A percentile compares a stretch with the other conserved stretches of the same genome.
phyloP scores from a whole-genome alignment of 2,113 vertebrate species.

The Petromus typicus region DNA sequence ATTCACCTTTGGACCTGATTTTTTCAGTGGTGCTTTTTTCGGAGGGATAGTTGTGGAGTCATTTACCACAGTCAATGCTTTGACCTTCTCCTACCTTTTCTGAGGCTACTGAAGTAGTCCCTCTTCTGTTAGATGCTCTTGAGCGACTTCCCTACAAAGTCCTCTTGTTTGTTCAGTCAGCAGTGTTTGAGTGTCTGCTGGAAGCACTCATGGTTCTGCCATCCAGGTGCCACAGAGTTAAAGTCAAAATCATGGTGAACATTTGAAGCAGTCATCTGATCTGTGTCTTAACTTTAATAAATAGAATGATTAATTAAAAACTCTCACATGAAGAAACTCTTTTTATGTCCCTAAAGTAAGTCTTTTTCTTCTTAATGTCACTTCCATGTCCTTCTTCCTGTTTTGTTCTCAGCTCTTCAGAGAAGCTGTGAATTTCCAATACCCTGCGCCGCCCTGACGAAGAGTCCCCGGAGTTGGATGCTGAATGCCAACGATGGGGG shows the following conservation, averaged over 20 bases:
- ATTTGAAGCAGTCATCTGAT: slow-evolving; percentile 48
- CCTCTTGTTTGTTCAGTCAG: not conserved
- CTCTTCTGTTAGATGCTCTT: not conserved
- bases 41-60: not conserved
- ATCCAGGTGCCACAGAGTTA: not conserved
- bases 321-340: not conserved
- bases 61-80: not conserved
- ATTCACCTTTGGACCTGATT: slow-evolving; percentile 36
- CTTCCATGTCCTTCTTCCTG: not conserved
- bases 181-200: not conserved
- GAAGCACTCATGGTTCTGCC: not conserved
- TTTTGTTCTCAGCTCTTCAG: slow-evolving; percentile 18
- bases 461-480: not conserved
- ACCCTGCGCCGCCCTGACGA: not conserved
- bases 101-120: not conserved
- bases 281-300: slow-evolving; percentile 61
- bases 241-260: not conserved
- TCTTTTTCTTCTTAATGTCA: slow-evolving; percentile 24
- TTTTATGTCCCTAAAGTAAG: not conserved
- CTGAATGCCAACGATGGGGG: not conserved
- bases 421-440: not conserved
- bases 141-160: not conserved
- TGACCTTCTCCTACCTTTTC: not conserved
- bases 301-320: slow-evolving; percentile 65
- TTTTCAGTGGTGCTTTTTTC: slow-evolving; percentile 48